Evolutionary conservation across 2,888 invertebrate genomes (phyloP).

Genomic region (Epistrophe eligans): DNA sequence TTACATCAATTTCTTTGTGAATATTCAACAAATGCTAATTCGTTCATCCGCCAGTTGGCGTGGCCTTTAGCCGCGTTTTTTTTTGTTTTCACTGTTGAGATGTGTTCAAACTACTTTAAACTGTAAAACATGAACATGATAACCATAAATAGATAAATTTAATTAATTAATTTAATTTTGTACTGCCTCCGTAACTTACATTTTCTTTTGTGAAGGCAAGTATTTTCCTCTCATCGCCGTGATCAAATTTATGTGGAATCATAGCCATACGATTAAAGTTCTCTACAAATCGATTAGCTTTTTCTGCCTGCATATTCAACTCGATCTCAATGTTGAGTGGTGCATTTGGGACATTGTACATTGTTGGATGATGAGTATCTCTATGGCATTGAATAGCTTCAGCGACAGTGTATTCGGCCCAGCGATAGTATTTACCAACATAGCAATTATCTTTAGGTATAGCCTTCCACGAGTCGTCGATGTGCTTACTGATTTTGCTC

Average conservation of each 20-base stretch:
- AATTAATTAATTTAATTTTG: too few relatives aligned
- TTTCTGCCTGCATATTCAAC: slow-evolving; percentile 89
- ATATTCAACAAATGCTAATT: too few relatives aligned
- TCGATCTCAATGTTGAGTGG: slow-evolving; percentile 89
- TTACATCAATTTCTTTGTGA: too few relatives aligned
- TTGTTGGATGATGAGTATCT: slow-evolving; percentile 92
- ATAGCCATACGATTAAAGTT: slow-evolving; percentile 88
- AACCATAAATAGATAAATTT: too few relatives aligned
- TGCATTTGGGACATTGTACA: slow-evolving; percentile 91
- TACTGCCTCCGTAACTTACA: slow-evolving; percentile 80
- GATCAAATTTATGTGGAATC: slow-evolving; percentile 89
- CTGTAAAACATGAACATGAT: too few relatives aligned
- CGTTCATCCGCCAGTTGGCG: too few relatives aligned
- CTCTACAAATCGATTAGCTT: slow-evolving; percentile 87
- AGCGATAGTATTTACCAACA: slow-evolving; percentile 85
- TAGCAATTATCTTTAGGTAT: slow-evolving; percentile 88
- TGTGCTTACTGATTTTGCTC: slow-evolving; percentile 85
- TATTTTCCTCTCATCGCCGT: slow-evolving; percentile 88
- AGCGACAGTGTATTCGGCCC: slow-evolving; percentile 87
- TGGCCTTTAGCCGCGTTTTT: too few relatives aligned
- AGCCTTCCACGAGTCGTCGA: slow-evolving; percentile 86
- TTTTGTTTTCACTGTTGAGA: too few relatives aligned
- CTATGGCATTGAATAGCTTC: slow-evolving; percentile 92
- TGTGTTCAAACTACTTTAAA: too few relatives aligned
- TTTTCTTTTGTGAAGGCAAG: slow-evolving; percentile 90